phyloP scores from a whole-genome alignment of 2,797 vertebrate genomes.

The Sibirionetta formosa region DNA sequence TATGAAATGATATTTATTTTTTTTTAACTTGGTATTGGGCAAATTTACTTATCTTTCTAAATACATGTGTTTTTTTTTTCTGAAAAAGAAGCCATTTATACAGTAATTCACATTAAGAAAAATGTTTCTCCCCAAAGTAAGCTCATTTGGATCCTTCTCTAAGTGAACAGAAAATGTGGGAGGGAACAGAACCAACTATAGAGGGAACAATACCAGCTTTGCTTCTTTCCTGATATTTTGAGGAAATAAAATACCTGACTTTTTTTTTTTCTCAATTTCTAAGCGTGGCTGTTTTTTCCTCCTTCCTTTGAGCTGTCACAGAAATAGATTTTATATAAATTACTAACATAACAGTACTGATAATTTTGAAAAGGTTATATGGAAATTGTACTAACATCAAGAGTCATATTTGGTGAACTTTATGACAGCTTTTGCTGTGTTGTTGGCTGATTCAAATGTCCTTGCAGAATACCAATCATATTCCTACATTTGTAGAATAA shows the following conservation, averaged over 20 bases:
- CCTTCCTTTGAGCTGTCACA: not conserved
- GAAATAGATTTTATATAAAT: slow-evolving; percentile 44
- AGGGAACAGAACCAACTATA: not conserved
- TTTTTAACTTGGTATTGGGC: not conserved
- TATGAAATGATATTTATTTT: not conserved
- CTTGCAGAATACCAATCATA: slow-evolving; percentile 47
- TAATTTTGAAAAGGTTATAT: slow-evolving; percentile 67
- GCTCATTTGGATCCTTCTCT: not conserved
- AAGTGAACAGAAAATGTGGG: not conserved
- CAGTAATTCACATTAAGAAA: not conserved
- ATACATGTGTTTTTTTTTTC: not conserved
- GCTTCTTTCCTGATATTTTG: not conserved
- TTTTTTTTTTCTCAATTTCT: not conserved
- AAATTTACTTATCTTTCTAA: not conserved
- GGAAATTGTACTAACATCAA: slow-evolving; percentile 51
- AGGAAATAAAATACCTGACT: not conserved
- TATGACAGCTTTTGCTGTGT: slow-evolving; percentile 27
- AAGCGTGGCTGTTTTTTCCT: not conserved
- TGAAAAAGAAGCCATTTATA: not conserved
- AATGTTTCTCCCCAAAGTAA: not conserved
- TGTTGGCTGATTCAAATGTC: slow-evolving; percentile 25
- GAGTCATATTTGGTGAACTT: slow-evolving; percentile 22
- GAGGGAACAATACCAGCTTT: not conserved
- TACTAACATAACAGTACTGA: slow-evolving; percentile 7
- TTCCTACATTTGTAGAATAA: slow-evolving; percentile 10